phyloP scores from a whole-genome alignment of 53 echinoderm and acorn worm genomes.

The Hippasteria phrygiana region DNA sequence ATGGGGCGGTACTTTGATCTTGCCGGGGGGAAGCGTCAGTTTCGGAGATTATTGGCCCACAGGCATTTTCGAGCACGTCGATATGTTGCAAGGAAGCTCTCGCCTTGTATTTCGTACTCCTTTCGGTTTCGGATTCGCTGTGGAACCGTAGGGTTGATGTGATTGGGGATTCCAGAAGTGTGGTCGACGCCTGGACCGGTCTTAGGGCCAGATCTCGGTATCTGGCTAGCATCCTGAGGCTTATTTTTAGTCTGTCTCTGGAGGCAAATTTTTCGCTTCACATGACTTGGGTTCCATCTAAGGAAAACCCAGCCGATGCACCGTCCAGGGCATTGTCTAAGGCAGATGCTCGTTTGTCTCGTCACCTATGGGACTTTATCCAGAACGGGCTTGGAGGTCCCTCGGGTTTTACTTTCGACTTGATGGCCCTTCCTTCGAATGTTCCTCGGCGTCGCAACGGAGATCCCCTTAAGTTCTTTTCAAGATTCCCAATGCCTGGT shows the following conservation, averaged over 20 bases:
- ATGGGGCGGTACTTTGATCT: slow-evolving; percentile 23
- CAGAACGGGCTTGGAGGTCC: slow-evolving; percentile 25
- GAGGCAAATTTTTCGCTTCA: slow-evolving; percentile 36
- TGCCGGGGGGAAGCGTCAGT: background rate
- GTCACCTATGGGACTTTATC: slow-evolving; percentile 2
- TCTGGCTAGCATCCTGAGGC: background rate
- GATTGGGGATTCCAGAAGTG: background rate
- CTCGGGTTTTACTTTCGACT: too few relatives aligned
- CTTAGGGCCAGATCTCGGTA: slow-evolving; percentile 7
- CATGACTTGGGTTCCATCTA: slow-evolving; percentile 8
- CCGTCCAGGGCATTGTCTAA: slow-evolving; percentile 28
- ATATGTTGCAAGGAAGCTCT: slow-evolving; percentile 28
- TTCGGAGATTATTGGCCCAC: slow-evolving; percentile 28
- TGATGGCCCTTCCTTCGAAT: too few relatives aligned
- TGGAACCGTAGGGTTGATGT: slow-evolving; percentile 44
- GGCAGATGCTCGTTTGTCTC: too few relatives aligned
- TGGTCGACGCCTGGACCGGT: slow-evolving; percentile 12
- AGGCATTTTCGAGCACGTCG: background rate
- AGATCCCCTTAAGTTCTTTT: slow-evolving; percentile 5
- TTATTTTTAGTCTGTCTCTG: slow-evolving; percentile 24
- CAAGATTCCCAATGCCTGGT: slow-evolving; percentile 20
- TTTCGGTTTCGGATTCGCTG: slow-evolving; percentile 19
- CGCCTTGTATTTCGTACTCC: slow-evolving; percentile 28
- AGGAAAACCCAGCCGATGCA: slow-evolving; percentile 30
- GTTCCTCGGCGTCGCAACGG: background rate